Base-by-base conservation (phyloP, 1,140 invertebrate species). In the Bathynomus jamesi region DNA sequence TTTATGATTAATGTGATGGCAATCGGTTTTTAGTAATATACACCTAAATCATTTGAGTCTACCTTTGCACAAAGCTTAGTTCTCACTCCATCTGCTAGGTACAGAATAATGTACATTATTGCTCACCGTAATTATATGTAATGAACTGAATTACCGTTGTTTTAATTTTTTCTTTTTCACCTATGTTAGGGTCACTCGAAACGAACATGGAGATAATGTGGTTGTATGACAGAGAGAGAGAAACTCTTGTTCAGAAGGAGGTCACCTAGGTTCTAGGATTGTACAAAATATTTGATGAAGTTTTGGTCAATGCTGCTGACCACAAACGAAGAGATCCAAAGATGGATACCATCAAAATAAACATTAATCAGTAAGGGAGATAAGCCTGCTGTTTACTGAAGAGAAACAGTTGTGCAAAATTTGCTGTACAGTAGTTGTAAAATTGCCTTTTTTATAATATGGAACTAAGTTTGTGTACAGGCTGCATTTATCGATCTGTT, bases 201-300 rank as follows among this genome's bases (percentile, higher is more conserved):
- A 87, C 87, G 62, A 85, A 90, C 0, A 91, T 87, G 4, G 94
- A 99, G 84, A 80, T 82, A 10, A 98, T 98, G 95, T 99, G 96
- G 96, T 86, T 99, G 0, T 96, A 88, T 82, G 92, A 99, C 79
- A 84, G 84, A 27, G 88, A 90, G 61, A 86, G 88, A 70, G 86
- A 90, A 71, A 84, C 83, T 76, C 96, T 99, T 89, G 84, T 94
- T 0, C 89, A 94, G 79, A 87, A 85, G 79, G 90, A 98, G 79
- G 90, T 99, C 28, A 92, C 89, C 29, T 99, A 89, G 86, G 97
- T 99, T 61, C 98, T 98, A 78, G 95, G 95, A 70, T 85, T 99
- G 4, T 99, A 99, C 83, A 99, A 99, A 85, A 99, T 99, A 78
- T 99, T 96, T 86, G 98, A 99, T 85, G 98, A 99, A 90, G 99